Base-by-base conservation (phyloP, 2,113 vertebrate genomes). In the Ceyx margarethae region DNA sequence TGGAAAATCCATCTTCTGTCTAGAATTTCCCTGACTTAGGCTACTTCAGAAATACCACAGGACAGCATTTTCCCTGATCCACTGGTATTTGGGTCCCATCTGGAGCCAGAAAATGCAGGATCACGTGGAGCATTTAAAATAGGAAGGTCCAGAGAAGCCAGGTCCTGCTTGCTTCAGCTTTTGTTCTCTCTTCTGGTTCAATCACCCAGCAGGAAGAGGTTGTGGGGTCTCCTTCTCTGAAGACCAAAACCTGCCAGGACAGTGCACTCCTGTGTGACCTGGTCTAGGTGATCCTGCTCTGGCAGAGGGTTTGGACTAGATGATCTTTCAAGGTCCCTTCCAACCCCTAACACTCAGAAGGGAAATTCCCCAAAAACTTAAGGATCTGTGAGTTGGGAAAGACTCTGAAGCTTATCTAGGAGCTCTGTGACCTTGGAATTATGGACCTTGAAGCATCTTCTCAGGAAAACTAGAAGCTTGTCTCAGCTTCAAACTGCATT, bases 1-100 rank as follows among this genome's bases (percentile, higher is more conserved):
- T 89, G 92, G 79, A 72, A 93, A 95, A 96, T 94, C 79, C 87
- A 93, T 89, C 85, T 87, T 80, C 72, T 89, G 48, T 95, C 72
- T 87, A 89, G 81, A 94, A 87, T 93, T 92, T 82, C 91, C 91
- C 91, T 92, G 94, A 62, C 91, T 94, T 80, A 12, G 78, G 75
- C 87, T 91, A 67, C 89, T 89, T 85, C 51, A 65, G 87, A 57
- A 91, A 85, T 87, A 92, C 14, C 65, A 50, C 13, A 93, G 87
- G 72, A 43, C 89, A 94, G 91, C 84, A 61, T 77, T 96, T 94
- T 77, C 29, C 35, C 57, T 71, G 72, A 57, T 87, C 67, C 0
- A 0, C 29, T 1, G 13, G 87, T 89, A 85, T 95, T 89, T 91
- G 89, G 91, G 89, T 93, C 89, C 91, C 91, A 89, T 93, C 78